phyloP scores from a whole-genome alignment of 2,797 vertebrate genomes.

The Linurgus olivaceus region DNA sequence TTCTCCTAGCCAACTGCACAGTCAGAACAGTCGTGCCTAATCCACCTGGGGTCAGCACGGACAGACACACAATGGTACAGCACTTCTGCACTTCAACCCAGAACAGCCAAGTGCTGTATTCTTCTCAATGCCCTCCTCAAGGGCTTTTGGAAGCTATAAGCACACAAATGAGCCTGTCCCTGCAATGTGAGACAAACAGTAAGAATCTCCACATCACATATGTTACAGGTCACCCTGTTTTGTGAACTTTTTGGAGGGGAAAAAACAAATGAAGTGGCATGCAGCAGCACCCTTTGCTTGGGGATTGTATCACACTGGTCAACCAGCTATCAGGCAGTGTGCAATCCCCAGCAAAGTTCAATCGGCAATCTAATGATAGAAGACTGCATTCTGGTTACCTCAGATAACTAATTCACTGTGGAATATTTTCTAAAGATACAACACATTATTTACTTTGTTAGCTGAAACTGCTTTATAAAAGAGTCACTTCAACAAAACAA shows the following conservation, averaged over 20 bases:
- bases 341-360: not conserved
- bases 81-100: not conserved
- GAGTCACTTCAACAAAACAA: not conserved
- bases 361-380: not conserved
- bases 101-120: not conserved
- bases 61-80: fast-evolving
- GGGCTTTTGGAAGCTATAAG: not conserved
- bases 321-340: not conserved
- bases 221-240: not conserved
- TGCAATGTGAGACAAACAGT: not conserved
- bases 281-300: not conserved
- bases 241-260: not conserved
- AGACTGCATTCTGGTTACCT: not conserved
- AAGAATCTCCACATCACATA: not conserved
- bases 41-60: fast-evolving
- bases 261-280: not conserved
- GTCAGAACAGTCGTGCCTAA: not conserved
- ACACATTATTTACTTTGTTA: not conserved
- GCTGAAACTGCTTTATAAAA: not conserved
- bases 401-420: not conserved
- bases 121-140: not conserved
- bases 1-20: not conserved
- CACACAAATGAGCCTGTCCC: not conserved
- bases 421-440: not conserved
- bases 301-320: not conserved